Percentiles rank a stretch among this genome's conserved stretches.
Evolutionary conservation across 1,140 invertebrate species (phyloP).

Genomic region (Aradophagus sp.): DNA sequence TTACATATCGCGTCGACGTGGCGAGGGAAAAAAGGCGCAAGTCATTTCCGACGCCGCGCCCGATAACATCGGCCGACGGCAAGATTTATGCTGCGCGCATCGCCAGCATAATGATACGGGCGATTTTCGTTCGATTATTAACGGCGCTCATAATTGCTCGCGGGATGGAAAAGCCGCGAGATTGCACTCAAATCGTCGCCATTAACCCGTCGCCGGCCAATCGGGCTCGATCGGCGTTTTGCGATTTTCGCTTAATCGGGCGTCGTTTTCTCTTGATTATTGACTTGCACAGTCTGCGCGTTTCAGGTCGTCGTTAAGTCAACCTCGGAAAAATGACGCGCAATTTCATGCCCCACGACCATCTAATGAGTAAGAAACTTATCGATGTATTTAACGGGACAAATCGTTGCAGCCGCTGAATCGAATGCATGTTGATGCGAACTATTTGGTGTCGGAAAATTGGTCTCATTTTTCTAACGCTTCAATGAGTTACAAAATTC

Average conservation of each 20-base stretch:
- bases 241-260: constrained; percentile 37
- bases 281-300: constrained; percentile 24
- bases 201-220: constrained; percentile 39
- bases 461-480: no score
- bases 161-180: constrained; percentile 33
- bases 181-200: constrained; percentile 52
- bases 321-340: constrained; percentile 19
- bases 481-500: no score
- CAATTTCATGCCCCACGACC: constrained; percentile 23
- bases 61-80: constrained; percentile 48
- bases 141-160: constrained; percentile 42
- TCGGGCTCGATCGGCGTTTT: constrained; percentile 26
- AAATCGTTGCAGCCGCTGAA: constrained; percentile 23
- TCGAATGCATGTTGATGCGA: constrained; percentile 26
- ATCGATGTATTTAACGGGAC: constrained; percentile 34
- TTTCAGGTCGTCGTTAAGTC: constrained; percentile 20
- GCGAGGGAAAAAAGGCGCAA: constrained; percentile 34
- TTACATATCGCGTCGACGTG: constrained; percentile 43
- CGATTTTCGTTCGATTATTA: constrained; percentile 57
- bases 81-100: constrained; percentile 53
- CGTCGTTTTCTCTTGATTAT: constrained; percentile 32
- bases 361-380: constrained; percentile 3
- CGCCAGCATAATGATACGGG: constrained; percentile 49
- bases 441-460: no score
- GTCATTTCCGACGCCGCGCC: constrained; percentile 43